Percentiles rank a stretch among this genome's conserved stretches.
Evolutionary conservation across 2,113 vertebrate species (phyloP).

Genomic region (Lamprotornis superbus): DNA sequence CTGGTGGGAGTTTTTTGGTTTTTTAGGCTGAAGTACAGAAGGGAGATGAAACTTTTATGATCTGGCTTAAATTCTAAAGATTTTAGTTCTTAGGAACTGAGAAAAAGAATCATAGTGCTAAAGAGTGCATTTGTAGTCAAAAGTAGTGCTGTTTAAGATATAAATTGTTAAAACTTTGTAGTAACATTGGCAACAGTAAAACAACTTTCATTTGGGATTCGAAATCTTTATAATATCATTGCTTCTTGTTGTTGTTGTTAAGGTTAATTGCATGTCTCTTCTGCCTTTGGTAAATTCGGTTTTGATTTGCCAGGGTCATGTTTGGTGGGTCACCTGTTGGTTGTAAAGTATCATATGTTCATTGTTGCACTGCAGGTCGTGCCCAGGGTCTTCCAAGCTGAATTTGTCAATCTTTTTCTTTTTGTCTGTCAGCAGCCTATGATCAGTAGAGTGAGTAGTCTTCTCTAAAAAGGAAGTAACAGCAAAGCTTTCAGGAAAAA

Average conservation of each 20-base stretch:
- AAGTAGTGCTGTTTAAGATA: background rate
- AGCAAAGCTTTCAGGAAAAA: background rate
- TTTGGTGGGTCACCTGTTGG: background rate
- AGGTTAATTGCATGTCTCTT: background rate
- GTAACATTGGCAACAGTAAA: background rate
- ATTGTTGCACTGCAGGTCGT: background rate
- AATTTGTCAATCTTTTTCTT: background rate
- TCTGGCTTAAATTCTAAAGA: background rate
- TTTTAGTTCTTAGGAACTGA: background rate
- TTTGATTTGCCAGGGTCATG: background rate
- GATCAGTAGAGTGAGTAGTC: background rate
- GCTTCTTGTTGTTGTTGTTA: background rate
- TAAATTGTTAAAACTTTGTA: background rate
- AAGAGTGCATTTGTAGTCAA: background rate
- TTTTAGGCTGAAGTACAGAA: background rate
- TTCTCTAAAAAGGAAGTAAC: background rate
- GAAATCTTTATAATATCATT: background rate
- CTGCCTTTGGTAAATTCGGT: background rate
- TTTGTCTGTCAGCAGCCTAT: background rate
- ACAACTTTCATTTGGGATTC: background rate
- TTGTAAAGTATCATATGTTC: fast-evolving
- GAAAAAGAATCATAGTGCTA: background rate
- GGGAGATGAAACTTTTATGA: background rate
- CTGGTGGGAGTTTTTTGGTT: background rate
- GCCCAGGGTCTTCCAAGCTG: background rate